phyloP scores from a whole-genome alignment of 2,113 vertebrate genomes.

The Sterrhoptilus dennistouni region DNA sequence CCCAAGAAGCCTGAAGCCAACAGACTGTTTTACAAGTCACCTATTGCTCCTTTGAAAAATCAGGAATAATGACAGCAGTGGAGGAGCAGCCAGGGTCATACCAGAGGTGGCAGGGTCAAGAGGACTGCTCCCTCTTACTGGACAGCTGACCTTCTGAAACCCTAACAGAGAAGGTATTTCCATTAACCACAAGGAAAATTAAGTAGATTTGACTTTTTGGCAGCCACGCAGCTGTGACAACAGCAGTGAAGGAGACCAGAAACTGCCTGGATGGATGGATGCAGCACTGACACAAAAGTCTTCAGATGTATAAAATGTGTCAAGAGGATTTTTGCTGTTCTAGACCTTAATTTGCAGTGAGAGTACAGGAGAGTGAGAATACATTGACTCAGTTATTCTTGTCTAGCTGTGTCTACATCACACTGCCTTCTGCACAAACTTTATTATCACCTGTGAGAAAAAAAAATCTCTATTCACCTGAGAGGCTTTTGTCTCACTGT shows the following conservation, averaged over 20 bases:
- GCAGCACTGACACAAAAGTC: background rate
- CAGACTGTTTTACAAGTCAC: rapidly evolving
- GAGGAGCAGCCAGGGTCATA: background rate
- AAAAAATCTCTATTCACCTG: background rate
- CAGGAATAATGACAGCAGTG: background rate
- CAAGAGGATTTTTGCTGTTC: background rate
- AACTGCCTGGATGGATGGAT: background rate
- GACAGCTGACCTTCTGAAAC: background rate
- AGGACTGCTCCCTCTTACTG: background rate
- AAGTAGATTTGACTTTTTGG: background rate
- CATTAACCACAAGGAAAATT: background rate
- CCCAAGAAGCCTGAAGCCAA: rapidly evolving
- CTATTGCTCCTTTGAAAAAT: background rate
- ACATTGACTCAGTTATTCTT: background rate
- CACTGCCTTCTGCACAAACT: background rate
- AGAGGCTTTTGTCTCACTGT: background rate
- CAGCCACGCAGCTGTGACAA: background rate
- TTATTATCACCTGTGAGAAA: background rate
- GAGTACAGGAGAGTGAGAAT: background rate
- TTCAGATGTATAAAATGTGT: background rate
- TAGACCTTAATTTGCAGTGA: background rate
- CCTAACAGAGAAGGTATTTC: background rate
- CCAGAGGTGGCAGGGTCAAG: background rate
- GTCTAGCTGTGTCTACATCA: background rate
- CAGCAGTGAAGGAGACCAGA: background rate